phyloP scores from a whole-genome alignment of 2,797 vertebrate species.

The Tenualosa ilisha region DNA sequence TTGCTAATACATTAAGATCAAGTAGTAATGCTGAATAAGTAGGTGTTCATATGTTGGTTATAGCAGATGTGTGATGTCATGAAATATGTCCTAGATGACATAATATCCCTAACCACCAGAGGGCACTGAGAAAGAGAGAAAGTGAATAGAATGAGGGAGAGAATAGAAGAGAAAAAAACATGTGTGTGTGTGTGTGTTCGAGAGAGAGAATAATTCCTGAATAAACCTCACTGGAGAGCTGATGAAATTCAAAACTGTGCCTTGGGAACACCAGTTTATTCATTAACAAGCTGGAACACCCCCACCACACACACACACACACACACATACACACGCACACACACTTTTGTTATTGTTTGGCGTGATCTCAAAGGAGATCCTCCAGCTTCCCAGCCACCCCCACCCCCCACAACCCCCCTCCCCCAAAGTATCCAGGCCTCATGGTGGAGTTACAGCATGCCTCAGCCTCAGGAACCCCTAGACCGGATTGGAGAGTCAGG shows the following conservation, averaged over 20 bases:
- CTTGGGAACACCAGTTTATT: slow-evolving; percentile 16
- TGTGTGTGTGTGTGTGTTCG: neutral
- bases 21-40: neutral
- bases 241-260: slow-evolving; percentile 19
- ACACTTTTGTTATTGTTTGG: slow-evolving; percentile 7
- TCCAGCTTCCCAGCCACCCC: neutral
- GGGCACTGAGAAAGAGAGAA: neutral
- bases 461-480: neutral
- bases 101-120: slow-evolving; percentile 1
- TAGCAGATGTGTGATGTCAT: neutral
- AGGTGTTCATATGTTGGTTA: neutral
- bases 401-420: neutral
- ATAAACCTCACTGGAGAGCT: slow-evolving; percentile 20
- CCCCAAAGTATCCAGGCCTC: neutral
- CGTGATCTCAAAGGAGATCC: neutral
- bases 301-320: neutral
- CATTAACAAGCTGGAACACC: slow-evolving; percentile 12
- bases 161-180: neutral
- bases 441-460: neutral
- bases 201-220: slow-evolving; percentile 24
- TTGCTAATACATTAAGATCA: neutral
- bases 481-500: neutral
- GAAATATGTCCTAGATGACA: neutral
- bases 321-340: neutral
- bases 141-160: neutral